Percentiles rank a stretch among this genome's conserved stretches.
Evolutionary conservation across 2,888 invertebrate genomes (phyloP).

Genomic region (Coremacera marginata): DNA sequence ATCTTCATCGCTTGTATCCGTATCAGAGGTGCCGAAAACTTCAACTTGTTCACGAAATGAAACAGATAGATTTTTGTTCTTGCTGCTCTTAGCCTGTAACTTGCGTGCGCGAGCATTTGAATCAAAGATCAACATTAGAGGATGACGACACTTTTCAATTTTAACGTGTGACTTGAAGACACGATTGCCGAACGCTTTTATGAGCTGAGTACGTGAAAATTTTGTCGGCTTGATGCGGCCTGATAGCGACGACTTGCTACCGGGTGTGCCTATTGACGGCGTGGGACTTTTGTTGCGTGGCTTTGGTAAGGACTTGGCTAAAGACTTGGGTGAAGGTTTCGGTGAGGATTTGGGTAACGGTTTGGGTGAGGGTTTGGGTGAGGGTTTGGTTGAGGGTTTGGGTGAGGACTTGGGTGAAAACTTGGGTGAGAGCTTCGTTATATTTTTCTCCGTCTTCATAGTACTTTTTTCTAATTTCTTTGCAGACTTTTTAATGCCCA

Average conservation of each 20-base stretch:
- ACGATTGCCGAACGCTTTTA: conserved; percentile 49
- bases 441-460: not conserved
- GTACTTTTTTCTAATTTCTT: not conserved
- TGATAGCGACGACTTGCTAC: not conserved
- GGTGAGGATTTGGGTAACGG: not conserved
- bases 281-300: not conserved
- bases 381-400: not conserved
- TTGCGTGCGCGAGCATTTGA: conserved; percentile 52
- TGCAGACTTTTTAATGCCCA: not conserved
- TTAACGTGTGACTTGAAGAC: conserved; percentile 49
- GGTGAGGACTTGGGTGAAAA: no score
- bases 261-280: not conserved
- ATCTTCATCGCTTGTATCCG: conserved; percentile 42
- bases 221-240: conserved; percentile 47
- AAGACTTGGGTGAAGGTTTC: not conserved
- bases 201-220: conserved; percentile 49
- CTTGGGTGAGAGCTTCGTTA: no score
- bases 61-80: conserved; percentile 57
- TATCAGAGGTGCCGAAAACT: conserved; percentile 55
- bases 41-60: conserved; percentile 63
- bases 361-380: not conserved
- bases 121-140: conserved; percentile 50
- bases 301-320: not conserved
- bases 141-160: conserved; percentile 50
- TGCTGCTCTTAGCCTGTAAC: conserved; percentile 45